phyloP scores from a whole-genome alignment of 2,888 invertebrate species.

The Creontiades dilutus region DNA sequence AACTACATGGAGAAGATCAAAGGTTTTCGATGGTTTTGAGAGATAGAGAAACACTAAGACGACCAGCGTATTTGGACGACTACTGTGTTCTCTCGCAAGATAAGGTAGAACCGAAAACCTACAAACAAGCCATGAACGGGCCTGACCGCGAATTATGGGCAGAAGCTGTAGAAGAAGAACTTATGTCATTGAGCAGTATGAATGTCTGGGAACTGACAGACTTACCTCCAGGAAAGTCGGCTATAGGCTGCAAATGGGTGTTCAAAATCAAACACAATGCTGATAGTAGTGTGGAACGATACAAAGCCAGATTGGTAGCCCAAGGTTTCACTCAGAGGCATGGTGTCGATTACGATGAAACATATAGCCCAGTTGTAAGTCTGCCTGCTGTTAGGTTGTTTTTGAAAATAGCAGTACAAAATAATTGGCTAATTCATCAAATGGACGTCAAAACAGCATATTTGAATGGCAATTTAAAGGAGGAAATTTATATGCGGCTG shows the following conservation, averaged over 20 bases:
- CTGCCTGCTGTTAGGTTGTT: too few species aligned
- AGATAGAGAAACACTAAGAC: background rate
- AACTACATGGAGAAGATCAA: background rate
- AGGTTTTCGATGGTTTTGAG: background rate
- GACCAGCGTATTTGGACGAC: background rate
- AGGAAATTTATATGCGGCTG: too few species aligned
- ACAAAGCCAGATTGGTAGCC: background rate
- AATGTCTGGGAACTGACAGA: background rate
- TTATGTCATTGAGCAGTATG: background rate
- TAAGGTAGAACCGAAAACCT: background rate
- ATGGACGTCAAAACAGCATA: too few species aligned
- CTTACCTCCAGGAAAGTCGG: background rate
- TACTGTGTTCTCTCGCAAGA: background rate
- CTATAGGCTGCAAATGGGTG: conserved; percentile 1
- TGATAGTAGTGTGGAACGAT: background rate
- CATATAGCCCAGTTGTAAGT: too few species aligned
- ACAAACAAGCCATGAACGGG: background rate
- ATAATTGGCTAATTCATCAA: too few species aligned
- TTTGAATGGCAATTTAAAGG: too few species aligned
- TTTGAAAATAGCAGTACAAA: too few species aligned
- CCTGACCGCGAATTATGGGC: background rate
- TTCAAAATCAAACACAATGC: conserved; percentile 5
- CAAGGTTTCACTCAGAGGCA: too few species aligned
- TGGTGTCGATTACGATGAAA: too few species aligned
- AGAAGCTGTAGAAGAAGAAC: background rate